Evolutionary conservation across 2,888 invertebrate genomes (phyloP), one percentile per base, ranked within the genome.

Genomic region (Lasioglossum vierecki): DNA sequence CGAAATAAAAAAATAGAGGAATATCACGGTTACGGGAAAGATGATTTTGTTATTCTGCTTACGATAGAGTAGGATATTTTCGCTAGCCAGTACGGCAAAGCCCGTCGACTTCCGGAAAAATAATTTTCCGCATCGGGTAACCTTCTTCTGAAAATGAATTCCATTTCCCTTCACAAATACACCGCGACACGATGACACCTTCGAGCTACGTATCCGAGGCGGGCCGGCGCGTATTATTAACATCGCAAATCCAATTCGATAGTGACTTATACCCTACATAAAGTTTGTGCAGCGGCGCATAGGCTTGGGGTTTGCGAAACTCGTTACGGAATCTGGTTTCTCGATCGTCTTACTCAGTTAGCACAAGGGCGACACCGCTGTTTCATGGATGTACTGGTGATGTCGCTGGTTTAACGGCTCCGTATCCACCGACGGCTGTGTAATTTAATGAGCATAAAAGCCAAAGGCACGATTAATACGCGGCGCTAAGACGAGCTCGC

Each of bases 391-490:
- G 89, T 90, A 84, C 88, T 39, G 83, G 84, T 70, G 86, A 88
- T 90, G 89, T 87, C 89, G 84, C 75, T 89, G 88, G 88, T 88
- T 91, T 89, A 88, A 90, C 90, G 84, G 80, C 86, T 76, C 74
- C 85, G 88, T 85, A 88, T 88, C 82, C 85, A 87, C 74, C 83
- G 87, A 89, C 85, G 88, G 82, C 88, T 89, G 84, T 85, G 91
- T 91, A 91, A 91, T 91, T 90, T 91, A 91, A 91, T 91, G 89
- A 91, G 91, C 90, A 88, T 89, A 87, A 87, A 91, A 90, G 89
- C 88, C 89, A 80, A 75, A 88, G 90, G 88, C 87, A 85, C 89
- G 90, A 91, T 91, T 91, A 89, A 91, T 91, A 87, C 87, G 78
- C 60, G 76, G 57, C 74, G 71, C 53, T 53, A 30, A 63, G 75